Percentiles rank a stretch among this genome's conserved stretches.
Conservation (phyloP, 2,113 vertebrate species). For the Porphyrio hochstetteri region DNA sequence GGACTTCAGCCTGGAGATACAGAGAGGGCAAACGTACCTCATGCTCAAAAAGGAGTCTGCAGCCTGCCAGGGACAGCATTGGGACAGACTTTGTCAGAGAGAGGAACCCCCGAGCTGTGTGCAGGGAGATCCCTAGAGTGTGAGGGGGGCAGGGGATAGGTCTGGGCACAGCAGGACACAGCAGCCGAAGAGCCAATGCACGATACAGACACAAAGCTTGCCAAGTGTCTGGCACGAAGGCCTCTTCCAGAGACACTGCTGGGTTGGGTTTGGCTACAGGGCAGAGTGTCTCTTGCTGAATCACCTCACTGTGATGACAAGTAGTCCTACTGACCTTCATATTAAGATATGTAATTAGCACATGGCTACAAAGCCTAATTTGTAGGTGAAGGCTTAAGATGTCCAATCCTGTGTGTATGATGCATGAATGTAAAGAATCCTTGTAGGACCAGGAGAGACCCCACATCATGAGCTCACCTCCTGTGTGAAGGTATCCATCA, state of each 20-base stretch:
- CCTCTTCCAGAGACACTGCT: not conserved
- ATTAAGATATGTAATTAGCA: not conserved
- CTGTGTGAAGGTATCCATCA: no score
- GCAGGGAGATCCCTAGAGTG: not conserved
- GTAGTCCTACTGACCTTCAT: not conserved
- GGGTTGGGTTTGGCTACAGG: not conserved
- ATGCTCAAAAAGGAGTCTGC: not conserved
- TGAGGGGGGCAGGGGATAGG: not conserved
- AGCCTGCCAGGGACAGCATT: not conserved
- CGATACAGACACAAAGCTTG: not conserved
- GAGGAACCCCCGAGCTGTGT: not conserved
- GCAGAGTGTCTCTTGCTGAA: not conserved
- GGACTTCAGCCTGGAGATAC: not conserved
- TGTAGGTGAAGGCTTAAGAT: not conserved
- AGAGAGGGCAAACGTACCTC: not conserved
- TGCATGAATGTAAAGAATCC: not conserved
- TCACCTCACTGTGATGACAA: not conserved
- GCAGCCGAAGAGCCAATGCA: not conserved
- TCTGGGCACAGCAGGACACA: not conserved
- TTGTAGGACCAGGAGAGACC: not conserved
- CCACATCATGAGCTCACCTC: not conserved
- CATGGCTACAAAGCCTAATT: not conserved
- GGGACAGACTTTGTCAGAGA: not conserved
- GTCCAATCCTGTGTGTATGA: not conserved
- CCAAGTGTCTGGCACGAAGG: not conserved